phyloP scores from a whole-genome alignment of 2,888 invertebrate genomes.

The Andrena trimmerana region DNA sequence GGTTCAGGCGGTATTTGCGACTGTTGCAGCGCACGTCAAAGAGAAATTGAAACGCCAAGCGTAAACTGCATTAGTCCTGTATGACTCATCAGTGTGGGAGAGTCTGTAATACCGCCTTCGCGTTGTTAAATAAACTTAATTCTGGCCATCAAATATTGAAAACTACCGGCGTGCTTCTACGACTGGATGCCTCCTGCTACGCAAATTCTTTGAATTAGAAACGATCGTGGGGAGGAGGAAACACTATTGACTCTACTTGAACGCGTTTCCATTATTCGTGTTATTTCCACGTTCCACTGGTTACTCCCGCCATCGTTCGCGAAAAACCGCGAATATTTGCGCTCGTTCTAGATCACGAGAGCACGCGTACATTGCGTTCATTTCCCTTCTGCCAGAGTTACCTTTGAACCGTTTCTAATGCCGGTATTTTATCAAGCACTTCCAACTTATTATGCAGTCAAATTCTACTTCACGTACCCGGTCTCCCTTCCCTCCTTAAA shows the following conservation, averaged over 20 bases:
- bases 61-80: constrained; percentile 53
- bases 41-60: constrained; percentile 62
- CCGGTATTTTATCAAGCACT: not conserved
- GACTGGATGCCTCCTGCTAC: constrained; percentile 9
- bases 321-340: constrained; percentile 14
- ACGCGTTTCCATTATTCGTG: constrained; percentile 15
- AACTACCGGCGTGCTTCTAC: constrained; percentile 4
- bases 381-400: not conserved
- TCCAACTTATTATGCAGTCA: too few species aligned
- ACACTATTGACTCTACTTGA: constrained; percentile 10
- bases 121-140: constrained; percentile 67
- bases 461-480: too few species aligned
- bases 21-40: constrained; percentile 53
- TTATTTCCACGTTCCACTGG: not conserved
- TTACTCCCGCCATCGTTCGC: not conserved
- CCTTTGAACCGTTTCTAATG: not conserved
- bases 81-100: constrained; percentile 40
- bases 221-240: not conserved
- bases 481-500: too few species aligned
- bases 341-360: not conserved
- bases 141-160: constrained; percentile 58
- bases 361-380: constrained; percentile 2
- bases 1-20: constrained; percentile 23
- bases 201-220: constrained; percentile 33
- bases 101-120: constrained; percentile 32